phyloP scores from a whole-genome alignment of 2,888 invertebrate species.

The Oeneis ivallda region DNA sequence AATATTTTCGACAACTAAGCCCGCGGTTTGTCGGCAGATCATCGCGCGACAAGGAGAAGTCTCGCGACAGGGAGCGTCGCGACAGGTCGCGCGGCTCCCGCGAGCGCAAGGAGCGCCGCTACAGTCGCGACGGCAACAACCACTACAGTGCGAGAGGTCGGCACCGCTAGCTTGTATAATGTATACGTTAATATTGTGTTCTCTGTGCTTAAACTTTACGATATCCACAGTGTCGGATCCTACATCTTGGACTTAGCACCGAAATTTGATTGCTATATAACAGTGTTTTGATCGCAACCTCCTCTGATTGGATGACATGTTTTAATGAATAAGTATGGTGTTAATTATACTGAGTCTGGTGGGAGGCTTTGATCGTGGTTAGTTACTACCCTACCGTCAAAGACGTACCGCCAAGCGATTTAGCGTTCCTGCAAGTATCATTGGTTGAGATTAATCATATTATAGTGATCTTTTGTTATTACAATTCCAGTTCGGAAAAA shows the following conservation, averaged over 20 bases:
- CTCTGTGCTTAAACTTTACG: neutral
- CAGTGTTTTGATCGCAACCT: too few relatives aligned
- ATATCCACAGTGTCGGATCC: neutral
- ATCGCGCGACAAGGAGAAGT: conserved; percentile 63
- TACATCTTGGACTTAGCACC: neutral
- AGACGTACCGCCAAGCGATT: too few relatives aligned
- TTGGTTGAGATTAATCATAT: too few relatives aligned
- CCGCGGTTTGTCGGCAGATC: conserved; percentile 38
- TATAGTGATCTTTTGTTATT: too few relatives aligned
- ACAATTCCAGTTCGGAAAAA: too few relatives aligned
- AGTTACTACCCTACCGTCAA: too few relatives aligned
- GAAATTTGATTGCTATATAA: neutral
- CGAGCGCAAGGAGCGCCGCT: conserved; percentile 68
- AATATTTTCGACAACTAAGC: neutral
- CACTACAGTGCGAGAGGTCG: conserved; percentile 65
- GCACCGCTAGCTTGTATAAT: conserved; percentile 56
- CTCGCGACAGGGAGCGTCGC: conserved; percentile 67
- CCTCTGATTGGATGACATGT: too few relatives aligned
- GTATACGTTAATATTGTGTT: neutral
- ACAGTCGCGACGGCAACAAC: conserved; percentile 67
- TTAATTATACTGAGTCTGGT: too few relatives aligned
- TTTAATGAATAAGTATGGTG: too few relatives aligned
- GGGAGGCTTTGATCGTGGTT: too few relatives aligned
- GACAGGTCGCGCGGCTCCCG: conserved; percentile 61
- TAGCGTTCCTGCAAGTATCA: too few relatives aligned